Conservation (phyloP, 2,888 invertebrate genomes). For the Thecocarcelia acutangulata region DNA sequence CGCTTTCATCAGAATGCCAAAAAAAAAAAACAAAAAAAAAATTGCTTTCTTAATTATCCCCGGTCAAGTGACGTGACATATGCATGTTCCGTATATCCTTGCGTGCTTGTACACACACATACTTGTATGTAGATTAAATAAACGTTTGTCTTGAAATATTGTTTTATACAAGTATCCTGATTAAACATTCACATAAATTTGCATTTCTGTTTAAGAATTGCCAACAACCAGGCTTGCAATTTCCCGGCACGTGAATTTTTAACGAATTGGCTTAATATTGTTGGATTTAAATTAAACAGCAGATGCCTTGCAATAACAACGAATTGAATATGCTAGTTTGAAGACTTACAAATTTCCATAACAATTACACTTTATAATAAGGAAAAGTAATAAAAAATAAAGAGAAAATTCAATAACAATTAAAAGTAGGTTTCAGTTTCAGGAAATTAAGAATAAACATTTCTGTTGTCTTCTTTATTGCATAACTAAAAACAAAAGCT, state of each 20-base stretch:
- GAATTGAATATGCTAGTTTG: slow-evolving; percentile 3
- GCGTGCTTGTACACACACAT: background rate
- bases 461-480: too few species aligned
- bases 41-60: slow-evolving; percentile 58
- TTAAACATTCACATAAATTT: slow-evolving; percentile 40
- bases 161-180: slow-evolving; percentile 14
- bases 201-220: slow-evolving; percentile 15
- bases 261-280: slow-evolving; percentile 18
- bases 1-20: background rate
- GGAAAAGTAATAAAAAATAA: too few species aligned
- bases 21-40: background rate
- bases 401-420: too few species aligned
- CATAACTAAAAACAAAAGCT: too few species aligned
- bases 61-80: slow-evolving; percentile 45
- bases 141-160: background rate
- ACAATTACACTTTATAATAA: too few species aligned
- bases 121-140: background rate
- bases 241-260: slow-evolving; percentile 33
- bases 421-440: too few species aligned
- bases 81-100: slow-evolving; percentile 10
- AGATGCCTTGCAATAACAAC: slow-evolving; percentile 28
- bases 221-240: slow-evolving; percentile 24
- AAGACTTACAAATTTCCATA: too few species aligned
- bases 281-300: slow-evolving; percentile 46
- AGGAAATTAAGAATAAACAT: too few species aligned